Conservation (phyloP, 2,797 vertebrate species). For the Hirundo rustica region DNA sequence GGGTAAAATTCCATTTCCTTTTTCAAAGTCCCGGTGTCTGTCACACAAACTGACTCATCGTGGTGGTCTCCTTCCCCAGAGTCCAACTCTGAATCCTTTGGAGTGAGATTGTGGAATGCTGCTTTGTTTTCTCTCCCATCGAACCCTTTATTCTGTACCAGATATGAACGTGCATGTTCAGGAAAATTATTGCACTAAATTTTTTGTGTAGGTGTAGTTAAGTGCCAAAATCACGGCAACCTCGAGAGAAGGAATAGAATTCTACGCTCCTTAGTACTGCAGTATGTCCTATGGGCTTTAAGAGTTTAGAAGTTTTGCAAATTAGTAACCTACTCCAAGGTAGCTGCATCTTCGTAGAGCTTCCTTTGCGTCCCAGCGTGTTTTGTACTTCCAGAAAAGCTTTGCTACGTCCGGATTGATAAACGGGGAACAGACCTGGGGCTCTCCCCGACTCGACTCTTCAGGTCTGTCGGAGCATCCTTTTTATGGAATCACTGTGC, state of each 20-base stretch:
- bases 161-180: constrained; percentile 71
- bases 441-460: not conserved
- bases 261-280: constrained; percentile 69
- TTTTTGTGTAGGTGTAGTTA: constrained; percentile 68
- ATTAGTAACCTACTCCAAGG: constrained; percentile 66
- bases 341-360: constrained; percentile 69
- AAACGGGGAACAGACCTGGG: not conserved
- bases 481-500: constrained; percentile 64
- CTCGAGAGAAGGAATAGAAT: constrained; percentile 67
- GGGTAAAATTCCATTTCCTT: constrained; percentile 75
- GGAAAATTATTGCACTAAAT: constrained; percentile 70
- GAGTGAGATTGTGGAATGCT: constrained; percentile 68
- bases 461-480: constrained; percentile 49
- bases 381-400: constrained; percentile 71
- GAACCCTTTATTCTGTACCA: constrained; percentile 56
- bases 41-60: constrained; percentile 49
- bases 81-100: constrained; percentile 68
- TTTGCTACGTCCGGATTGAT: constrained; percentile 43
- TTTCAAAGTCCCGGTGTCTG: constrained; percentile 43
- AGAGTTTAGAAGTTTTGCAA: constrained; percentile 67
- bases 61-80: constrained; percentile 59
- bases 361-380: constrained; percentile 68
- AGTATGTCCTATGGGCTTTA: constrained; percentile 70
- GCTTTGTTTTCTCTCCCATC: constrained; percentile 65
- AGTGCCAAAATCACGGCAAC: constrained; percentile 71